Conservation (phyloP, 2,113 vertebrate genomes). For the Mola mola region DNA sequence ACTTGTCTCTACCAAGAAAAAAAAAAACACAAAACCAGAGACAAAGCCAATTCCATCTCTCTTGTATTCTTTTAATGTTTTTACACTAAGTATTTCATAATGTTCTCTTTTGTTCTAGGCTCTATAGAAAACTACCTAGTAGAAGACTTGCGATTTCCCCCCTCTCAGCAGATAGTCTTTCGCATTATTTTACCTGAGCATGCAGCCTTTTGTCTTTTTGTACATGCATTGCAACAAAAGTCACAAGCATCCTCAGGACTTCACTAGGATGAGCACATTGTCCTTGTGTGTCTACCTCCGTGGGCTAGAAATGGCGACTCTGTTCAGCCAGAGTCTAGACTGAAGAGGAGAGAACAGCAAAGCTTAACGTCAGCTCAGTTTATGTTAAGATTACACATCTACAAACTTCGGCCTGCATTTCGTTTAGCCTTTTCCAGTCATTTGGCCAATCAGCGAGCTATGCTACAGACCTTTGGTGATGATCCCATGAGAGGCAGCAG, state of each 20-base stretch:
- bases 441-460: too few species aligned
- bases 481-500: too few species aligned
- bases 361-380: too few species aligned
- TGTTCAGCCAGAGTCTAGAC: too few species aligned
- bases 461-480: too few species aligned
- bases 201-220: slow-evolving; percentile 10
- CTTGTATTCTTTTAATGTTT: slow-evolving; percentile 20
- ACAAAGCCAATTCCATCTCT: slow-evolving; percentile 12
- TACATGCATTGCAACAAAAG: background rate
- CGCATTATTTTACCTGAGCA: slow-evolving; percentile 14
- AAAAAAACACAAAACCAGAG: background rate
- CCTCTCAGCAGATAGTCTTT: too few species aligned
- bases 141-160: slow-evolving; percentile 7
- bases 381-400: too few species aligned
- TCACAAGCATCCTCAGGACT: background rate
- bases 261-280: background rate
- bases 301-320: background rate
- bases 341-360: too few species aligned
- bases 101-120: slow-evolving; percentile 9
- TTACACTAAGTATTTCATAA: slow-evolving; percentile 26
- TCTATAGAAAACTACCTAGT: slow-evolving; percentile 19
- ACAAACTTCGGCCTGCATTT: too few species aligned
- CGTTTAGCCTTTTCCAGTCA: too few species aligned
- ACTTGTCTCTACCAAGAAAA: background rate
- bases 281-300: slow-evolving; percentile 23